Conservation (phyloP, 2,888 invertebrate species). For the Lasiommata megera region DNA sequence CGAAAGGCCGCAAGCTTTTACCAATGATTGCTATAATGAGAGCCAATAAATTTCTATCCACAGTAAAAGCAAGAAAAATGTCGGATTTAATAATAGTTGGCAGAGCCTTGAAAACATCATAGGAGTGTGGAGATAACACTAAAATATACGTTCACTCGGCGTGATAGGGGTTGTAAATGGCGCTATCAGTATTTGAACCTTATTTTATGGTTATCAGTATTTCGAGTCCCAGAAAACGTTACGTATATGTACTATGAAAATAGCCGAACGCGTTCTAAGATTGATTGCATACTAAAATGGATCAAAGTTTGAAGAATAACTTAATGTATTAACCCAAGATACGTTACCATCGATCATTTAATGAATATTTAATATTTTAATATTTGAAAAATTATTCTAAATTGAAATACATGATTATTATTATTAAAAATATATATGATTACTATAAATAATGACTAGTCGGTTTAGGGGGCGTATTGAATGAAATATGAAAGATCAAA, state of each 20-base stretch:
- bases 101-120: constrained; percentile 12
- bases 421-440: too few relatives aligned
- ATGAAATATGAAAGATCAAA: too few relatives aligned
- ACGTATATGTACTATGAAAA: not conserved
- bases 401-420: too few relatives aligned
- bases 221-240: constrained; percentile 2
- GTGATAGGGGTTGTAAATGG: constrained; percentile 24
- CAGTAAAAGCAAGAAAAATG: constrained; percentile 27
- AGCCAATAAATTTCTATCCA: constrained; percentile 26
- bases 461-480: too few relatives aligned
- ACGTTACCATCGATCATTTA: too few relatives aligned
- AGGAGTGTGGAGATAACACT: constrained; percentile 16
- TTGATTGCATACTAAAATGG: too few relatives aligned
- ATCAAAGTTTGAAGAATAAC: too few relatives aligned
- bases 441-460: too few relatives aligned
- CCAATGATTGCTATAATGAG: constrained; percentile 26
- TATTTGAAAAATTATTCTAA: too few relatives aligned
- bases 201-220: constrained; percentile 18
- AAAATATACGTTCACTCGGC: constrained; percentile 20
- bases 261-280: not conserved
- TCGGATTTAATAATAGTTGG: constrained; percentile 15
- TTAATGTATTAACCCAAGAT: too few relatives aligned
- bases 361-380: too few relatives aligned
- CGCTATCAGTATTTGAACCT: constrained; percentile 18
- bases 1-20: constrained; percentile 15